phyloP scores from a whole-genome alignment of 2,113 vertebrate genomes.

The Eolophus roseicapilla region DNA sequence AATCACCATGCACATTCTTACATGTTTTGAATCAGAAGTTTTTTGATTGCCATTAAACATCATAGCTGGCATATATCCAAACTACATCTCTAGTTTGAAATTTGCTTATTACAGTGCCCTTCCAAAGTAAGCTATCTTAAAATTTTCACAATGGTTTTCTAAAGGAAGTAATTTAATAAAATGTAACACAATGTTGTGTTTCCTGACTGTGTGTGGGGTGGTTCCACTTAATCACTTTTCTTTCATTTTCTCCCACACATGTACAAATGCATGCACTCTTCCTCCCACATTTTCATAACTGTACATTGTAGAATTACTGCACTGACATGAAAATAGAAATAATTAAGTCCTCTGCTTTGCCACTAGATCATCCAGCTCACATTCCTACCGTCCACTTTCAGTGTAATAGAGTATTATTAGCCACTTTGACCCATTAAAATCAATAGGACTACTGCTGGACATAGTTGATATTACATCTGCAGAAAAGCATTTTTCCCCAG shows the following conservation, averaged over 20 bases:
- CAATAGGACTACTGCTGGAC: not conserved
- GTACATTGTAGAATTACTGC: not conserved
- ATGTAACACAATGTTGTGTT: not conserved
- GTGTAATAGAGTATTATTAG: not conserved
- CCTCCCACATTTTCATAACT: not conserved
- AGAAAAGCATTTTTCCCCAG: not conserved
- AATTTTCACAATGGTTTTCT: not conserved
- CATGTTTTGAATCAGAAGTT: not conserved
- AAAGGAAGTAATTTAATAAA: not conserved
- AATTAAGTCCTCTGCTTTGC: constrained; percentile 11
- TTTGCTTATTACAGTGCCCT: not conserved
- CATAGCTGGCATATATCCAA: not conserved
- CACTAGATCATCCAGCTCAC: not conserved
- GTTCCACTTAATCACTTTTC: not conserved
- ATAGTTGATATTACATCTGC: not conserved
- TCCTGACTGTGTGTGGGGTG: not conserved
- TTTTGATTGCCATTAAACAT: not conserved
- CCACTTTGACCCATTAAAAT: not conserved
- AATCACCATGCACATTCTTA: not conserved
- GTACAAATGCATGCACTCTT: not conserved
- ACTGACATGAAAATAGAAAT: constrained; percentile 27
- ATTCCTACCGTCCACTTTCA: not conserved
- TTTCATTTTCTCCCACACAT: constrained; percentile 2
- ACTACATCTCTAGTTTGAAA: not conserved
- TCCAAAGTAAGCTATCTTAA: not conserved